Base-by-base conservation (phyloP, 2,888 invertebrate genomes). In the Marronus borbonicus region DNA sequence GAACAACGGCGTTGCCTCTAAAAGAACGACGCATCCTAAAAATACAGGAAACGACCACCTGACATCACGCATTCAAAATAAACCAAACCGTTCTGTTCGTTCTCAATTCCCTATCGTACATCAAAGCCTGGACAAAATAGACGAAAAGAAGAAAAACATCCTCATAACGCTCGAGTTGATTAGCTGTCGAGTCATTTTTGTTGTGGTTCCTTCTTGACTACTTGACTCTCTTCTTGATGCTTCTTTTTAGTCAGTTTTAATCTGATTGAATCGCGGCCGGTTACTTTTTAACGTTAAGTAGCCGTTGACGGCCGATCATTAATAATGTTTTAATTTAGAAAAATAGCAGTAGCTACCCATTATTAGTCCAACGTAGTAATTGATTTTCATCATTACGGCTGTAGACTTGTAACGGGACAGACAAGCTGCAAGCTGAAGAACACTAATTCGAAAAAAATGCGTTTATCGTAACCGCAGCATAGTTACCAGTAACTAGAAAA, bases 291-390 rank as follows among this genome's bases (percentile, higher is more conserved):
- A 82, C 80, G 80, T 81, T 82, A 83, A 83, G 83, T 84, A 81
- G 85, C 82, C 84, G 85, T 81, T 82, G 84, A 84, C 84, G 83
- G 83, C 78, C 65, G 79, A 82, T 83, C 84, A 85, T 85, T 85
- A 84, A 85, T 85, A 83, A 83, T 80, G 80, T 81, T 80, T 80
- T 83, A 82, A 83, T 84, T 81, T 83, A 31, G 77, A 80, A 81
- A 81, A 82, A 80, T 81, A 83, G 81, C 83, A 81, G 83, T 82
- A 84, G 83, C 83, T 72, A 36, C 77, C 79, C 77, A 79, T 80
- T 79, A 79, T 77, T 77, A 79, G 70, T 75, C 76, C 75, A 76
- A 14, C 76, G 70, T 60, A 78, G 80, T 78, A 80, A 81, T 82
- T 77, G 80, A 82, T 82, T 82, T 81, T 80, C 78, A 62, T 76